Conservation (phyloP, 2,888 invertebrate species). For the Machimus atricapillus region DNA sequence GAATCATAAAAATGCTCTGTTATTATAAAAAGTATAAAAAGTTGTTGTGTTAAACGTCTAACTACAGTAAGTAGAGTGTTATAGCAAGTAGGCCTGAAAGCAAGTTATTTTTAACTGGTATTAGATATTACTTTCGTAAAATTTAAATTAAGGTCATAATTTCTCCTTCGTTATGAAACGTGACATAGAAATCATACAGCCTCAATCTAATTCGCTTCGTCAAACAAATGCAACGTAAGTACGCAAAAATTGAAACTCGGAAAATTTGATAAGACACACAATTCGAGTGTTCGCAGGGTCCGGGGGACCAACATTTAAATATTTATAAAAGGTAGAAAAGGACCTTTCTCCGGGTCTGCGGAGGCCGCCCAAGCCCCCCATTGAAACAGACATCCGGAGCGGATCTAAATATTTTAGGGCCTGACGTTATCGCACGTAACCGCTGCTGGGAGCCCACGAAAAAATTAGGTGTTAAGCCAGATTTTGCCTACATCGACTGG, state of each 20-base stretch:
- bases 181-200: neutral
- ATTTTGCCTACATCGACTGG: neutral
- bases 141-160: neutral
- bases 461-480: constrained; percentile 36
- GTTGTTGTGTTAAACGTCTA: too few species aligned
- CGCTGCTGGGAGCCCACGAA: constrained; percentile 26
- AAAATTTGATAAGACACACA: neutral
- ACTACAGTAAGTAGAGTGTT: too few species aligned
- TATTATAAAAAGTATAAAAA: too few species aligned
- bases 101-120: too few species aligned
- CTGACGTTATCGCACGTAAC: constrained; percentile 47
- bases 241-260: neutral
- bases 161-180: neutral
- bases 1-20: too few species aligned
- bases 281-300: neutral
- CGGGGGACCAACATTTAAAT: neutral
- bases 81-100: too few species aligned
- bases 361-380: neutral
- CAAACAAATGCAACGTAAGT: neutral
- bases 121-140: too few species aligned
- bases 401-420: constrained; percentile 43
- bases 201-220: neutral
- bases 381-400: constrained; percentile 1
- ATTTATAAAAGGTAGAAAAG: neutral
- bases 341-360: neutral